phyloP scores from a whole-genome alignment of 2,797 vertebrate species.

The Acrossocheilus wenchowensis region DNA sequence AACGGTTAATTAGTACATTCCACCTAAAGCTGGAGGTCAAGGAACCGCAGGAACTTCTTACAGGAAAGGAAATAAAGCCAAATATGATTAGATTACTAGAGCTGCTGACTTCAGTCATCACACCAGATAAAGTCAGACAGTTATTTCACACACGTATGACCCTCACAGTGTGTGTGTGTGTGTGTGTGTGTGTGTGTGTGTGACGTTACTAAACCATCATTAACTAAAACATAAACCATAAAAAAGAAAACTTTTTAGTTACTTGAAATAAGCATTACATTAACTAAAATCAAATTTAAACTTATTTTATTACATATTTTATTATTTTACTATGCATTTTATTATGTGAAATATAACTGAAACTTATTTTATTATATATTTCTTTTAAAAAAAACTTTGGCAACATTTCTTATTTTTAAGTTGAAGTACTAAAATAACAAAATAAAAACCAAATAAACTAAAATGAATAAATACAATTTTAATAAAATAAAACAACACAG shows the following conservation, averaged over 20 bases:
- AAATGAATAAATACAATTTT: too few relatives aligned
- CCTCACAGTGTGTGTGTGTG: background rate
- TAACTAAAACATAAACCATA: background rate
- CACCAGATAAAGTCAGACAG: background rate
- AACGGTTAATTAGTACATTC: background rate
- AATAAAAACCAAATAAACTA: background rate
- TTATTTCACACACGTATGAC: background rate
- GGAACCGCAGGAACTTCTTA: background rate
- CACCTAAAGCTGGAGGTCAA: background rate
- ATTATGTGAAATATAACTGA: background rate
- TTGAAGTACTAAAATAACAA: background rate
- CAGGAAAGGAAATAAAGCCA: conserved; percentile 3
- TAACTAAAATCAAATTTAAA: background rate
- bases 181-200: background rate
- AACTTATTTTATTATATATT: background rate
- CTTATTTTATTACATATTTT: too few relatives aligned
- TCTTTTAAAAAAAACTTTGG: too few relatives aligned
- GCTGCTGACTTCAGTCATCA: background rate
- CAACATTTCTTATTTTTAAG: background rate
- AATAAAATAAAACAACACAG: too few relatives aligned
- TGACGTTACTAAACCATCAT: background rate
- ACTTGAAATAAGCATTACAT: too few relatives aligned
- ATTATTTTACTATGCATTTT: background rate
- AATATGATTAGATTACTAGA: background rate
- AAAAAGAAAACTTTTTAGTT: background rate